Evolutionary conservation across 2,113 vertebrate genomes (phyloP).

Genomic region (Oenanthe oenanthe): DNA sequence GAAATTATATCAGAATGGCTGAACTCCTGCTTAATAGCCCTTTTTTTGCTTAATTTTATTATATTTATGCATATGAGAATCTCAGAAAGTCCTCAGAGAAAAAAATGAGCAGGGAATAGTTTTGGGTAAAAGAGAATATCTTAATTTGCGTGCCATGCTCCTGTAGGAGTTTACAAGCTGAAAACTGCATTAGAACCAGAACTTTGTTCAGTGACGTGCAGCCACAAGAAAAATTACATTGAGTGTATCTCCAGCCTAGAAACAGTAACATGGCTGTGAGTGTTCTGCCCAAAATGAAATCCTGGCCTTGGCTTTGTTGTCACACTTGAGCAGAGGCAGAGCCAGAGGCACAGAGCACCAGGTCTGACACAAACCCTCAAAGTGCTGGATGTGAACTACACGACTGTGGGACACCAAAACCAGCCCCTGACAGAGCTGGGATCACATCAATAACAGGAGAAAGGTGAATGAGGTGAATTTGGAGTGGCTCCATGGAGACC

Average conservation of each 20-base stretch:
- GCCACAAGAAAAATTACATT: not conserved
- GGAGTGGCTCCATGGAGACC: not conserved
- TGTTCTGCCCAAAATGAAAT: not conserved
- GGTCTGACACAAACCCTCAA: fast-evolving
- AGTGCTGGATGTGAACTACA: not conserved
- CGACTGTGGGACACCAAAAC: not conserved
- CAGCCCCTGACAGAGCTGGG: not conserved
- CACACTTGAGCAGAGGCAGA: not conserved
- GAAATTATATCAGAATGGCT: not conserved
- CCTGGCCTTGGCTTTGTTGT: not conserved
- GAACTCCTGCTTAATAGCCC: not conserved
- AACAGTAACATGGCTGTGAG: not conserved
- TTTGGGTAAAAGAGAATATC: not conserved
- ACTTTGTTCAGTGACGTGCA: not conserved
- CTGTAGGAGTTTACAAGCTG: slow-evolving; percentile 29
- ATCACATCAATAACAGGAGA: fast-evolving
- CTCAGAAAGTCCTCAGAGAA: not conserved
- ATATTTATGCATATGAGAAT: not conserved
- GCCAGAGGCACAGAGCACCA: not conserved
- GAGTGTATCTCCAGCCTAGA: not conserved
- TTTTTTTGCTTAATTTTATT: not conserved
- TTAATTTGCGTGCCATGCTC: not conserved
- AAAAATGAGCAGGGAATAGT: not conserved
- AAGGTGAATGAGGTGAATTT: not conserved
- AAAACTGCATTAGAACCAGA: slow-evolving; percentile 14